Evolutionary conservation across 1,140 invertebrate species (phyloP).

Genomic region (Ips typographus): DNA sequence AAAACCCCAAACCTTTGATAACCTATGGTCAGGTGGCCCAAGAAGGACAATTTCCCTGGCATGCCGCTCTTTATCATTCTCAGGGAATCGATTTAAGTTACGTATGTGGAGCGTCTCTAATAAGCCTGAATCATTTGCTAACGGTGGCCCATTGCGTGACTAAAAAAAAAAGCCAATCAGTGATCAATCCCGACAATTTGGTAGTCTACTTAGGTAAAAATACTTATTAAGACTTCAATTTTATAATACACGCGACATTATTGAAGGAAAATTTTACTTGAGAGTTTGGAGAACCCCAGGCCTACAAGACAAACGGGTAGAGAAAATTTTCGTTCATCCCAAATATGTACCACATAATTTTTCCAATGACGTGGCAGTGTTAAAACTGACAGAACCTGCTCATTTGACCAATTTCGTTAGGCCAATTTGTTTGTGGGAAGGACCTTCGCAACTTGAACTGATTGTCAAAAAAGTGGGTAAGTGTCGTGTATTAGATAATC

Average conservation of each 20-base stretch:
- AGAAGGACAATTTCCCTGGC: slow-evolving; percentile 50
- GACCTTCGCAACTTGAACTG: slow-evolving; percentile 33
- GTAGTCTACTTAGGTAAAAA: slow-evolving; percentile 46
- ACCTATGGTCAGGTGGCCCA: slow-evolving; percentile 47
- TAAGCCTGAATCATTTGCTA: slow-evolving; percentile 70
- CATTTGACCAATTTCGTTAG: slow-evolving; percentile 55
- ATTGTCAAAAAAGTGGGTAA: slow-evolving; percentile 45
- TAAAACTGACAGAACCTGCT: slow-evolving; percentile 56
- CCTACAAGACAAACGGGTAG: slow-evolving; percentile 52
- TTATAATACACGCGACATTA: not conserved
- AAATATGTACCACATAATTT: slow-evolving; percentile 59
- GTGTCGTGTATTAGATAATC: not conserved
- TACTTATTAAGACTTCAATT: not conserved
- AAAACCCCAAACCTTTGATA: slow-evolving; percentile 33
- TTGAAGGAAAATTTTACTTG: slow-evolving; percentile 48
- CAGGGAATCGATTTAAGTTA: slow-evolving; percentile 53
- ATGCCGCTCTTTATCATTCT: slow-evolving; percentile 47
- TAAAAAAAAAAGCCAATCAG: slow-evolving; percentile 41
- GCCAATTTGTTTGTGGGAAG: slow-evolving; percentile 60
- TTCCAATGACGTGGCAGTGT: slow-evolving; percentile 66
- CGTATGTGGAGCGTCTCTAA: slow-evolving; percentile 78
- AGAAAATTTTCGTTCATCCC: slow-evolving; percentile 58
- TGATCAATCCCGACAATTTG: slow-evolving; percentile 43
- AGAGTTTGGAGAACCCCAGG: slow-evolving; percentile 46
- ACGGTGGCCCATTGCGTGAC: slow-evolving; percentile 83